A percentile compares a stretch with the other conserved stretches of the same genome.
phyloP scores from a whole-genome alignment of 1,140 invertebrate species.

The Drosophila seguyi region DNA sequence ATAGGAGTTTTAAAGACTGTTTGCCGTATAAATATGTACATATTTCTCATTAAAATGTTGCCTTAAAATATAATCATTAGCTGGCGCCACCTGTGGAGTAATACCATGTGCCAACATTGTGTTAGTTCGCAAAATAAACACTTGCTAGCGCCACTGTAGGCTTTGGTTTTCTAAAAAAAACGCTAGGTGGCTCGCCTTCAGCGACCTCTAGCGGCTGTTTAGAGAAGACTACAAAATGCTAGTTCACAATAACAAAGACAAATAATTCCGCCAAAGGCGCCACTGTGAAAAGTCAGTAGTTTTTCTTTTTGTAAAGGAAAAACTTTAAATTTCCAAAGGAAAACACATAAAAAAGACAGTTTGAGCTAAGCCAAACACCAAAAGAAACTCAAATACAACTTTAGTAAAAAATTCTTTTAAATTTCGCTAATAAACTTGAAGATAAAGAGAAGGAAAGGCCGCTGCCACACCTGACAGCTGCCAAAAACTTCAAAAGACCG shows the following conservation, averaged over 20 bases:
- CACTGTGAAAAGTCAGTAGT: neutral
- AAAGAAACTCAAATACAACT: neutral
- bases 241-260: neutral
- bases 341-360: neutral
- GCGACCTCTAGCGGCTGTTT: neutral
- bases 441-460: neutral
- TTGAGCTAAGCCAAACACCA: neutral
- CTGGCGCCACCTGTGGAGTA: neutral
- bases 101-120: rapidly evolving
- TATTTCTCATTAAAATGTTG: no score
- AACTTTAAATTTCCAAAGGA: neutral
- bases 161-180: neutral
- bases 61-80: neutral
- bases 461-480: slow-evolving; percentile 50
- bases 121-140: neutral
- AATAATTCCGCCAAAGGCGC: neutral
- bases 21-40: no score
- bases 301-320: neutral
- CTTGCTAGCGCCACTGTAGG: neutral
- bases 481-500: slow-evolving; percentile 48
- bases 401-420: neutral
- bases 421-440: slow-evolving; percentile 16
- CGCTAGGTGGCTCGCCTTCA: neutral
- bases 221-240: neutral
- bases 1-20: no score